phyloP scores from a whole-genome alignment of 2,888 invertebrate genomes.

The Leucophora obtusa region DNA sequence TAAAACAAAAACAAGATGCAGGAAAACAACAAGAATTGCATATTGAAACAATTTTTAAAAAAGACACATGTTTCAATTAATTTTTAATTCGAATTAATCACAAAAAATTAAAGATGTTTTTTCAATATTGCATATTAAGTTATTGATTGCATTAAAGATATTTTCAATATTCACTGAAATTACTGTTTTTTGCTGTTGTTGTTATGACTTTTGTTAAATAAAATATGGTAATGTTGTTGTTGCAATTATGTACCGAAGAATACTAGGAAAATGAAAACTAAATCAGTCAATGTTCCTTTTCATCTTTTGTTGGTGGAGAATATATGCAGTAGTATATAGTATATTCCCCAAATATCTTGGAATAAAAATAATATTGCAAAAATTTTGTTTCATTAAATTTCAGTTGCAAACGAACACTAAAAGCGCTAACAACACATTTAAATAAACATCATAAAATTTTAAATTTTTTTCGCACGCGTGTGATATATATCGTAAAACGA shows the following conservation, averaged over 20 bases:
- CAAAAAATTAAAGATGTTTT: no score
- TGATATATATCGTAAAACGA: slow-evolving; percentile 57
- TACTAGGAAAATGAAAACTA: background rate
- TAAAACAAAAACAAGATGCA: slow-evolving; percentile 39
- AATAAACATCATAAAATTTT: slow-evolving; percentile 9
- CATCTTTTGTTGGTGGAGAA: background rate
- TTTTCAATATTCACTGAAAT: background rate
- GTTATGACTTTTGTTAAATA: background rate
- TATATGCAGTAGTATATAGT: background rate
- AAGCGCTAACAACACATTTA: slow-evolving; percentile 59
- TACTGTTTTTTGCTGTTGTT: background rate
- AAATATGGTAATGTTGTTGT: background rate
- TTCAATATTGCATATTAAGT: no score
- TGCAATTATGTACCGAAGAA: background rate
- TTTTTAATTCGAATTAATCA: background rate
- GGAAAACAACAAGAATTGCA: background rate
- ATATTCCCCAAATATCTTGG: slow-evolving; percentile 12
- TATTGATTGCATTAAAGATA: no score
- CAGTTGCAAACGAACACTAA: slow-evolving; percentile 65
- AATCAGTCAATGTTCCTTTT: background rate
- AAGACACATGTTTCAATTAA: background rate
- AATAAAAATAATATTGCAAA: slow-evolving; percentile 56
- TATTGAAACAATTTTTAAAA: background rate
- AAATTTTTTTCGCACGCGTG: slow-evolving; percentile 55
- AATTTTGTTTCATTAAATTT: slow-evolving; percentile 59